Evolutionary conservation across 30 jellyfish, hydroid and myxozoan species (phyloP).

Genomic region (Mastigias papua): DNA sequence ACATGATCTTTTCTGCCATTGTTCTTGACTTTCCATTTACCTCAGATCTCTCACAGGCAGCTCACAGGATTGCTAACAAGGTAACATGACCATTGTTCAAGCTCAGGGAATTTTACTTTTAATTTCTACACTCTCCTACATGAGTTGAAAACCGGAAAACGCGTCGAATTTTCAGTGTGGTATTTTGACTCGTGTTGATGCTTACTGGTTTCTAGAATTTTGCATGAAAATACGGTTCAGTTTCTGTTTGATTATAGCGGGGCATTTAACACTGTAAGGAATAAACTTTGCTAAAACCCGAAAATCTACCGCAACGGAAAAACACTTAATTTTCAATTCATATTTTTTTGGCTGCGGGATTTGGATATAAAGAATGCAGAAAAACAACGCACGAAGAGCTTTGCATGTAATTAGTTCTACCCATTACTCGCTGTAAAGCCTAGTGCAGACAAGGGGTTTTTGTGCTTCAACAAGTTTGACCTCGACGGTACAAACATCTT

Average conservation of each 20-base stretch:
- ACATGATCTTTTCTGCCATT: too few species aligned
- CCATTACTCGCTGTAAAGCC: too few species aligned
- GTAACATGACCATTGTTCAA: too few species aligned
- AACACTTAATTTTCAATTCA: background rate
- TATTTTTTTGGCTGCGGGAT: background rate
- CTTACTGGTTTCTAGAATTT: background rate
- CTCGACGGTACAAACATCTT: too few species aligned
- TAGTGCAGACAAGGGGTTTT: background rate
- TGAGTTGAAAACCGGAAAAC: too few species aligned
- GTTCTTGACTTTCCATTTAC: too few species aligned
- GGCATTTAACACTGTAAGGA: background rate
- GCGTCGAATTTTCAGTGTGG: too few species aligned
- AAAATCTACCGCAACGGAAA: background rate
- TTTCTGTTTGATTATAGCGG: background rate
- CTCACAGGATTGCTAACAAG: too few species aligned
- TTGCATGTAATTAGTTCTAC: background rate
- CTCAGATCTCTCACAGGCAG: too few species aligned
- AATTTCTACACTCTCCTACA: too few species aligned
- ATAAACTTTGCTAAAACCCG: background rate
- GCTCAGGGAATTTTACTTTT: too few species aligned
- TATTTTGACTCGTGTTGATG: too few species aligned
- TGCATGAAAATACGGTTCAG: background rate
- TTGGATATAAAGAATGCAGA: background rate
- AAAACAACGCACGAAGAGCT: background rate
- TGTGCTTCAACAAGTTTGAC: background rate